Base-by-base conservation (phyloP, 2,797 vertebrate genomes). In the Saguinus oedipus region DNA sequence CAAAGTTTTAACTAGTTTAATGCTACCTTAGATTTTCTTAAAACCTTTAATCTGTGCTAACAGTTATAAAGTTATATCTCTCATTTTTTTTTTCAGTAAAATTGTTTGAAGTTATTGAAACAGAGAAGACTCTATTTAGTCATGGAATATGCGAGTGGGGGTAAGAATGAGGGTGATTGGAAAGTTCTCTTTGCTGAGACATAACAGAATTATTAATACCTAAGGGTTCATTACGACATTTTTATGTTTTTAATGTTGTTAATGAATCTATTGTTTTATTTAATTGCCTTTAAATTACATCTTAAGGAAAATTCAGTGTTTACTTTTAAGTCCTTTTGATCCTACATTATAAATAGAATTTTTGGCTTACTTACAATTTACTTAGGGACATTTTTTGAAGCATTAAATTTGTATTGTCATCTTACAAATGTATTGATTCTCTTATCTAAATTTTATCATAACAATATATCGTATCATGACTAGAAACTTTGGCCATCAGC, bases 81-180 rank as follows among this genome's bases (percentile, higher is more conserved):
- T 98, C 20, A 72, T 98, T 98, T 95, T 98, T 98, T 96, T 98
- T 98, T 50, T 36, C 98, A 99, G 99, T 99, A 97, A 99, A 99
- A 98, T 98, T 99, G 97, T 99, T 99, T 98, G 99, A 99, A 99
- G 99, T 99, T 96, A 99, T 99, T 93, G 99, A 99, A 98, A 99
- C 99, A 87, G 99, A 99, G 98, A 99, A 99, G 98, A 99, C 99
- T 3, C 72, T 99, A 99, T 97, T 98, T 99, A 98, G 98, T 99
- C 98, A 99, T 99, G 99, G 99, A 99, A 96, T 99, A 99, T 94
- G 99, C 99, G 78, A 99, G 99, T 44, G 99, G 99, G 95, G 99
- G 99, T 99, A 98, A 99, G 99, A 98, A 89, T 88, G 75, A 55
- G 70, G 19, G 42, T 50, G 27, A 39, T 24, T 24, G 53, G 61